Percentiles rank a stretch among this genome's conserved stretches.
Conservation (phyloP, 2,797 vertebrate species). For the Pagetopsis macropterus region DNA sequence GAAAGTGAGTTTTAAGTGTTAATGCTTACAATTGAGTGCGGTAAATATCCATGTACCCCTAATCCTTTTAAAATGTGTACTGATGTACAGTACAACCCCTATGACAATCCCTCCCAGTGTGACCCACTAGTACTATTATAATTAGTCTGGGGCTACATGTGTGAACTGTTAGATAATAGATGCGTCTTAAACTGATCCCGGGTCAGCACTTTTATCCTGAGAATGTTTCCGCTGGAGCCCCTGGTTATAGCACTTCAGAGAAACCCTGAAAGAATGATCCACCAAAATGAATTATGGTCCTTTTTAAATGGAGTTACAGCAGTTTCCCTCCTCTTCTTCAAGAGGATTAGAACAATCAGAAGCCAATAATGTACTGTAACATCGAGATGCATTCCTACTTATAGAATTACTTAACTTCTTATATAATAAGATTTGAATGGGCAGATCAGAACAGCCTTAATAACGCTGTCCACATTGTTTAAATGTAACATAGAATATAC, state of each 20-base stretch:
- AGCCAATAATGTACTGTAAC: conserved; percentile 53
- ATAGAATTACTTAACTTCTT: conserved; percentile 30
- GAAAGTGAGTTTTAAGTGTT: conserved; percentile 24
- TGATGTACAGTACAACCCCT: conserved; percentile 46
- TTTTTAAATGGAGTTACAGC: neutral
- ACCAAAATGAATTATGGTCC: conserved; percentile 1
- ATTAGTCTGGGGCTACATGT: conserved; percentile 31
- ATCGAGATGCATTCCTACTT: conserved; percentile 65
- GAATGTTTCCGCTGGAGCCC: conserved; percentile 22
- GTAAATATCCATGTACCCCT: conserved; percentile 19
- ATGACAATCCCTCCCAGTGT: conserved; percentile 53
- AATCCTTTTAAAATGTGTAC: conserved; percentile 23
- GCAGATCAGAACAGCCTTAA: conserved; percentile 51
- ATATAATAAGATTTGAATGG: conserved; percentile 38
- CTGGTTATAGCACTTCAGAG: conserved; percentile 8
- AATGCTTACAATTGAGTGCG: conserved; percentile 39
- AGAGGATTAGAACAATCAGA: conserved; percentile 24
- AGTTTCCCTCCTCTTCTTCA: conserved; percentile 33
- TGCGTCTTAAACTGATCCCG: conserved; percentile 34
- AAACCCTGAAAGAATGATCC: neutral
- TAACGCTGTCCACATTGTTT: conserved; percentile 36
- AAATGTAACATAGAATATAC: conserved; percentile 45
- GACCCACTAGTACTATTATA: conserved; percentile 43
- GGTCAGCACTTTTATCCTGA: conserved; percentile 32
- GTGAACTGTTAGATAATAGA: conserved; percentile 18